Conservation (phyloP, 2,797 vertebrate genomes). For the Takifugu ocellatus region DNA sequence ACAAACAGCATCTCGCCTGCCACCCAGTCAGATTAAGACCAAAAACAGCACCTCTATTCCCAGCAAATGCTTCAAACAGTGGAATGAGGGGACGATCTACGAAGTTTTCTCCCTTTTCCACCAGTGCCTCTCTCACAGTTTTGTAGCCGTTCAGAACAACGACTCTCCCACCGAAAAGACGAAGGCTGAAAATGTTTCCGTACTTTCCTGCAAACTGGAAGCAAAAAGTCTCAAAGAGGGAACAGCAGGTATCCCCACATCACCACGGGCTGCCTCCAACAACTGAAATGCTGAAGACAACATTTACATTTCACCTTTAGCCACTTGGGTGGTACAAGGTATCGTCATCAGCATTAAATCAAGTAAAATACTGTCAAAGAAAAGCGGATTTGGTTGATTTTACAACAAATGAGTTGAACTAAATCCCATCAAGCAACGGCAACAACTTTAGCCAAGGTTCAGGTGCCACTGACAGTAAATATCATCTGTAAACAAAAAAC, state of each 20-base stretch:
- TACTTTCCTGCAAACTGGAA: conserved; percentile 65
- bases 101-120: conserved; percentile 54
- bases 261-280: no score
- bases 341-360: no score
- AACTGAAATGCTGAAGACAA: no score
- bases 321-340: no score
- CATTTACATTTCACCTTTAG: no score
- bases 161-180: conserved; percentile 51
- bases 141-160: conserved; percentile 62
- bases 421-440: no score
- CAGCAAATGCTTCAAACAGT: not conserved
- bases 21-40: not conserved
- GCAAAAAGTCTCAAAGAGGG: conserved; percentile 4
- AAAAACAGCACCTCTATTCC: conserved; percentile 37
- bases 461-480: no score
- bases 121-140: conserved; percentile 53
- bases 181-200: conserved; percentile 60
- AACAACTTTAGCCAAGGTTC: no score
- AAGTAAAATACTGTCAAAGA: no score
- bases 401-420: no score
- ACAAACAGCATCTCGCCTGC: not conserved
- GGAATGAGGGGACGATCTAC: conserved; percentile 49
- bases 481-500: no score
- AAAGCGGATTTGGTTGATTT: no score
- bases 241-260: not conserved